phyloP scores from a whole-genome alignment of 2,113 vertebrate species.

The Butastur rufipennis region DNA sequence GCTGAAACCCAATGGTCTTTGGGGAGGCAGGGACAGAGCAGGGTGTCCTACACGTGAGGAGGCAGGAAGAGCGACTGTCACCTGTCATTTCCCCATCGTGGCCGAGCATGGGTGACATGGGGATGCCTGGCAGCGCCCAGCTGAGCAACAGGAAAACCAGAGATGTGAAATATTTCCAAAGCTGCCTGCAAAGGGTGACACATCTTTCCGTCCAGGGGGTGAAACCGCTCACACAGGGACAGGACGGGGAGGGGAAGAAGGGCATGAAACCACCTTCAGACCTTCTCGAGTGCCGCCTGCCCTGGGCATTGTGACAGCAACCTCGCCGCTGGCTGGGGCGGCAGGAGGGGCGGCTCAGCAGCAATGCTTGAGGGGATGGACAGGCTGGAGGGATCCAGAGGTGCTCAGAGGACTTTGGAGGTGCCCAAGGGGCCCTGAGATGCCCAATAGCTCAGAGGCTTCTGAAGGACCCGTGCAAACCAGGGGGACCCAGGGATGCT shows the following conservation, averaged over 20 bases:
- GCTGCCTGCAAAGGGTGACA: neutral
- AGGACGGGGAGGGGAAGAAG: neutral
- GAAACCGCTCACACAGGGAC: neutral
- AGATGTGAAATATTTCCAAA: neutral
- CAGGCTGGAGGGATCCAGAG: neutral
- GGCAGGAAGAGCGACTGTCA: neutral
- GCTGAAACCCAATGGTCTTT: neutral
- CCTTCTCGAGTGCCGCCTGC: neutral
- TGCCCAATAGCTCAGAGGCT: neutral
- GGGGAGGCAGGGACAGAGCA: neutral
- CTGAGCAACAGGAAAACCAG: conserved; percentile 50
- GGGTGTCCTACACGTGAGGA: neutral
- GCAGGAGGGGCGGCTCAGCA: neutral
- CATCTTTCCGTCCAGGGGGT: neutral
- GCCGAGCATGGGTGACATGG: fast-evolving
- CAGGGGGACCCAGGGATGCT: neutral
- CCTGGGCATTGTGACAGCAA: fast-evolving
- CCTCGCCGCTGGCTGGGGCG: neutral
- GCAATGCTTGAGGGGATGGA: neutral
- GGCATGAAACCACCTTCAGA: neutral
- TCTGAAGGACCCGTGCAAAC: neutral
- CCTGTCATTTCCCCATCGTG: neutral
- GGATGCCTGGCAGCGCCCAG: neutral
- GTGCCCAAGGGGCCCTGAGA: neutral
- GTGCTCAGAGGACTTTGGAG: neutral